Base-by-base conservation (phyloP, 2,113 vertebrate species). In the Camelus dromedarius region DNA sequence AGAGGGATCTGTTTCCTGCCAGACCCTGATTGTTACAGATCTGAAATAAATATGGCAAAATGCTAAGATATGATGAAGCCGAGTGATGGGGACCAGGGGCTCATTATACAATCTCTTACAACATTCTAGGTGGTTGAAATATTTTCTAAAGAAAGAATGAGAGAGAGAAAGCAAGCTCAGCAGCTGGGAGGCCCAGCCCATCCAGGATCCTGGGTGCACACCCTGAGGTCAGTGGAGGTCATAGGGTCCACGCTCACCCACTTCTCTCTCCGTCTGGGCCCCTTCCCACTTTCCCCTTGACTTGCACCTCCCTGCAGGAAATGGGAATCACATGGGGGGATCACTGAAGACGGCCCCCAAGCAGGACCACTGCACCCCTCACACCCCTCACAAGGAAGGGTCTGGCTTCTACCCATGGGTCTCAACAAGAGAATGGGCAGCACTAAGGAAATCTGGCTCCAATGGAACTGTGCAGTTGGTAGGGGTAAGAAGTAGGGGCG, bases 391-490 rank as follows among this genome's bases (percentile, higher is more conserved):
- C 10, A 18, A 15, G 83, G 62, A 70, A 20, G 42, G 42, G 8
- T 20, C 32, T 50, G 19, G 42, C 79, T 67, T 52, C 70, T 8
- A 35, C 15, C 54, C 13, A 5, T 30, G 26, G 82, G 28, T 38
- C 54, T 20, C 14, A 28, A 38, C 32, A 66, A 79, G 64, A 60
- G 28, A 69, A 24, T 18, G 1, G 6, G 42, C 18, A 13, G 38
- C 46, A 8, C n/a, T 2, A 32, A 60, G 19, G 64, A 32, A 35
- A 24, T 54, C 0, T 8, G 28, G 56, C 73, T 79, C 64, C 69
- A 8, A 0, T 2, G 48, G 50, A 60, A 22, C 58, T 58, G 42
- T 11, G 8, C 24, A 7, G 0, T 1, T 1, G 56, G 62, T 2
- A 42, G 14, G 38, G 38, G 38, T 0, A 2, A 26, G 14, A 22